phyloP scores from a whole-genome alignment of 1,140 invertebrate species.

The Drosophila nikananu region DNA sequence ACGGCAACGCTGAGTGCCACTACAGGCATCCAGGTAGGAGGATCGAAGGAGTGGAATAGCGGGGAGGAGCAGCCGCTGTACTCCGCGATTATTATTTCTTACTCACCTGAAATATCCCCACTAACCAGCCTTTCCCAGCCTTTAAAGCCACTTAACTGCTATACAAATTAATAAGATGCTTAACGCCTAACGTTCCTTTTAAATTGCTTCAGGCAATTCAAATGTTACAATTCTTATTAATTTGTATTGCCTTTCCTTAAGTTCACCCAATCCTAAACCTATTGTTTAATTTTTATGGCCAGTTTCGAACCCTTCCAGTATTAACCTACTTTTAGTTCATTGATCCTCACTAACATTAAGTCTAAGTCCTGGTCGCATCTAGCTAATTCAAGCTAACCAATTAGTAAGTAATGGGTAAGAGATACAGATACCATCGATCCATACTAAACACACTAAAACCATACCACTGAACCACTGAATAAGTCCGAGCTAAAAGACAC shows the following conservation, averaged over 20 bases:
- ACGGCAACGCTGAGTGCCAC: constrained; percentile 87
- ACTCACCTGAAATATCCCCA: constrained; percentile 1
- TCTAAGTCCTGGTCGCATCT: constrained; percentile 52
- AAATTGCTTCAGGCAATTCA: not conserved
- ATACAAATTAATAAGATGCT: not conserved
- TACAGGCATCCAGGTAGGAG: constrained; percentile 87
- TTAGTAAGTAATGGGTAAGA: constrained; percentile 49
- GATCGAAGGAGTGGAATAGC: not conserved
- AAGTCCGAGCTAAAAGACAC: not conserved
- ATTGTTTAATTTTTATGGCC: not conserved
- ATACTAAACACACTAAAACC: constrained; percentile 78
- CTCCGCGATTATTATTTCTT: constrained; percentile 33
- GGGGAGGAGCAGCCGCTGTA: constrained; percentile 31
- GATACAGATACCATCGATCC: constrained; percentile 32
- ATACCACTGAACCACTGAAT: constrained; percentile 18
- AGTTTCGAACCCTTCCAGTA: not conserved
- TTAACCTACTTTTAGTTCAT: constrained; percentile 21
- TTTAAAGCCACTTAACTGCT: too few relatives aligned
- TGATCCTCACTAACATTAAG: constrained; percentile 50
- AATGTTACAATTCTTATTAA: not conserved
- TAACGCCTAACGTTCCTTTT: not conserved
- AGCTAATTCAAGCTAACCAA: constrained; percentile 46
- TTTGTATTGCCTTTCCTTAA: too few relatives aligned
- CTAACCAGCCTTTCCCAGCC: not conserved
- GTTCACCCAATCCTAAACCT: too few relatives aligned